A percentile compares a stretch with the other conserved stretches of the same genome.
phyloP scores from a whole-genome alignment of 2,113 vertebrate genomes.

The Halichoerus grypus region DNA sequence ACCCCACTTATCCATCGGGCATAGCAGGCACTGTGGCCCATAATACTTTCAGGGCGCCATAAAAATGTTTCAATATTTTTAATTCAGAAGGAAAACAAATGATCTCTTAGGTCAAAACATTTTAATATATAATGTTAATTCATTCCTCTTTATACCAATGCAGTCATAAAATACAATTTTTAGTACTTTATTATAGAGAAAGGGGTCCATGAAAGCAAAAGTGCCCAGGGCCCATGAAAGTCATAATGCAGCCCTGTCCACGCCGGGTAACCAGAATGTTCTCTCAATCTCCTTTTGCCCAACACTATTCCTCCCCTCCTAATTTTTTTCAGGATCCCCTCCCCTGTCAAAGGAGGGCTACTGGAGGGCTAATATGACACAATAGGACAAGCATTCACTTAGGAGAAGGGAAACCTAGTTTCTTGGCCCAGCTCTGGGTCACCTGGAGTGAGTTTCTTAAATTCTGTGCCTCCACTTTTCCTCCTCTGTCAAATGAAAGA shows the following conservation, averaged over 20 bases:
- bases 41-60: not conserved
- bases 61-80: constrained; percentile 44
- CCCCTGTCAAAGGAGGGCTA: not conserved
- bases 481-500: not conserved
- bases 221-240: not conserved
- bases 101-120: not conserved
- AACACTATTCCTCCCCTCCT: not conserved
- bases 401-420: not conserved
- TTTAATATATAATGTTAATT: not conserved
- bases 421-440: not conserved
- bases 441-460: constrained; percentile 1
- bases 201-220: not conserved
- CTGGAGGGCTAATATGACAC: not conserved
- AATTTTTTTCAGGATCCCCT: not conserved
- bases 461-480: not conserved
- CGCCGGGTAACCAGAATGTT: not conserved
- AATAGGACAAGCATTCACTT: not conserved
- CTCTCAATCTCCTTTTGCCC: not conserved
- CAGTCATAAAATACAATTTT: not conserved
- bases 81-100: constrained; percentile 40
- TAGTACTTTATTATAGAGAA: not conserved
- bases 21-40: not conserved
- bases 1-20: not conserved
- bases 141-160: not conserved
- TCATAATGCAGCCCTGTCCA: not conserved